A percentile compares a stretch with the other conserved stretches of the same genome.
Conservation (phyloP, 2,113 vertebrate species). For the Myotis davidii region DNA sequence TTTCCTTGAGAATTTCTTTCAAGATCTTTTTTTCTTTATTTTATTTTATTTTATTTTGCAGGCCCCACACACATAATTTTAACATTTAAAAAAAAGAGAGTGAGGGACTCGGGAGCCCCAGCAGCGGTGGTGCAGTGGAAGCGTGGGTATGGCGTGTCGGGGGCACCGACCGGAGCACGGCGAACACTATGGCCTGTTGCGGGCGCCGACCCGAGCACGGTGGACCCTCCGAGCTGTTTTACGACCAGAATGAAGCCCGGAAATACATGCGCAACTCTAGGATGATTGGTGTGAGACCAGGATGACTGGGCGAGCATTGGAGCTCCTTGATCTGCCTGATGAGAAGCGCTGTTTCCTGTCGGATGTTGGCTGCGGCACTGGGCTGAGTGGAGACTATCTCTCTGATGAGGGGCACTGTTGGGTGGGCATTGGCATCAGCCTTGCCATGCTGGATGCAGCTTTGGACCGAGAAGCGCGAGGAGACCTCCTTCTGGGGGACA, state of each 20-base stretch:
- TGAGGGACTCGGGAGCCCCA: neutral
- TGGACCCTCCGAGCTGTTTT: too few species aligned
- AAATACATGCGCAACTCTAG: conserved; percentile 83
- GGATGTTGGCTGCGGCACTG: conserved; percentile 97
- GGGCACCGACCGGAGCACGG: too few species aligned
- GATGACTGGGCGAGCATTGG: conserved; percentile 95
- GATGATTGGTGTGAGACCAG: conserved; percentile 94
- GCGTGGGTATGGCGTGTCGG: too few species aligned
- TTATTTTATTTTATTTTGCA: neutral
- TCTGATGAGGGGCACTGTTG: conserved; percentile 93
- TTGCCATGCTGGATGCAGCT: conserved; percentile 96
- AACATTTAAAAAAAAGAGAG: neutral
- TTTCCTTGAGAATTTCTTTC: neutral
- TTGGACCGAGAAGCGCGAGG: conserved; percentile 94
- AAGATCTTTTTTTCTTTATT: neutral
- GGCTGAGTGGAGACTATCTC: conserved; percentile 94
- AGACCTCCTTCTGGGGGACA: conserved; percentile 93
- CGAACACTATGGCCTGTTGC: too few species aligned
- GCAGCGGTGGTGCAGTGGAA: too few species aligned
- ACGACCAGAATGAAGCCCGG: too few species aligned
- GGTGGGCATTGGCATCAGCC: conserved; percentile 97
- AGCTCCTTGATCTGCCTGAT: conserved; percentile 95
- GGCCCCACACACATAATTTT: neutral
- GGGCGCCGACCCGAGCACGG: too few species aligned
- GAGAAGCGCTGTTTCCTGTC: conserved; percentile 91